These are phyloP conservation scores for Tyrannus savana DNA, from an alignment of 2,113 vertebrate genomes.

Conservation along the genomic window DNA sequence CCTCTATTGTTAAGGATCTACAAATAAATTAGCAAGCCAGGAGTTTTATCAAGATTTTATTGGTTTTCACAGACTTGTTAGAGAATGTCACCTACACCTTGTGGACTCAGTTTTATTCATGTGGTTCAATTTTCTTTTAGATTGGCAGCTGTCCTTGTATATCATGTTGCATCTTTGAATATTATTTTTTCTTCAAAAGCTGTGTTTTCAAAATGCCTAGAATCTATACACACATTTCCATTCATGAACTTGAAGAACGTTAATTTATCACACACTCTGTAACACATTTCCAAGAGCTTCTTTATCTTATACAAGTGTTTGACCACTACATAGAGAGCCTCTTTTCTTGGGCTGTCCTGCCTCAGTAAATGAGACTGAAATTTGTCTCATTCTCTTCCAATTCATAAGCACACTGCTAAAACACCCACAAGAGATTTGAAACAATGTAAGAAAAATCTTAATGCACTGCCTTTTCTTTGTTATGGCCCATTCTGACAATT, in stretches of 20 bases:
- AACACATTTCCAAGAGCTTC: not conserved
- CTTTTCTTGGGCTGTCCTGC: not conserved
- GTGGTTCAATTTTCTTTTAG: not conserved
- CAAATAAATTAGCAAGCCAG: constrained; percentile 41
- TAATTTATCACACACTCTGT: not conserved
- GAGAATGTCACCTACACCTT: not conserved
- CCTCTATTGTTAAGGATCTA: constrained; percentile 10
- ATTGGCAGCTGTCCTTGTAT: not conserved
- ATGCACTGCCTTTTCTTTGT: not conserved
- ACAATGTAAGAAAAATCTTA: not conserved
- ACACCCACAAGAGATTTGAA: not conserved
- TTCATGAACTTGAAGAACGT: not conserved
- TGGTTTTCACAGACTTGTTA: not conserved
- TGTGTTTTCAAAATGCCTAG: not conserved
- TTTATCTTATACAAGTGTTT: not conserved
- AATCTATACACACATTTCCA: not conserved
- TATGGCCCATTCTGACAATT: not conserved
- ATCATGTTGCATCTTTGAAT: not conserved
- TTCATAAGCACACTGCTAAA: not conserved
- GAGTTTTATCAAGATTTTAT: constrained; percentile 25
- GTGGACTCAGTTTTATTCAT: not conserved
- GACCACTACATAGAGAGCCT: not conserved
- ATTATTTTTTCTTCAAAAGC: not conserved
- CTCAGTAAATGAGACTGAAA: not conserved
- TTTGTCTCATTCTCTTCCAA: not conserved